phyloP scores from a whole-genome alignment of 2,888 invertebrate genomes.

The Acheta domesticus region DNA sequence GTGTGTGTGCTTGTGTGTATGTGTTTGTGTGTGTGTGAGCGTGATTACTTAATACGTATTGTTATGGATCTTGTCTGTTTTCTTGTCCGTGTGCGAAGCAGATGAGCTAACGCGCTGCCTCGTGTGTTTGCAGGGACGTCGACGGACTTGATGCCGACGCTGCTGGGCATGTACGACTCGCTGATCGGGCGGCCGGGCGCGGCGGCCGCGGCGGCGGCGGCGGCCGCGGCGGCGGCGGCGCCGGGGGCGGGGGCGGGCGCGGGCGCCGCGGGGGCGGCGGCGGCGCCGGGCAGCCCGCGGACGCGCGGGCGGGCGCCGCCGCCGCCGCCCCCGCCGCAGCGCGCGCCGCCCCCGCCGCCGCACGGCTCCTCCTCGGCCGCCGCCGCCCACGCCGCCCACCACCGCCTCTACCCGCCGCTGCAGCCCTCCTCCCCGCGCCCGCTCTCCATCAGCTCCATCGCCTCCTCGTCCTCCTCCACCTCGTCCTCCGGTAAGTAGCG shows the following conservation, averaged over 20 bases:
- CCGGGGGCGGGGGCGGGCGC: slow-evolving; percentile 26
- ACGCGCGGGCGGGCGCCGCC: slow-evolving; percentile 27
- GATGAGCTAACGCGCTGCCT: no score
- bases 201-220: slow-evolving; percentile 24
- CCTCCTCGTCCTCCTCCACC: slow-evolving; percentile 54
- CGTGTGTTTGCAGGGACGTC: slow-evolving; percentile 67
- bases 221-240: slow-evolving; percentile 27
- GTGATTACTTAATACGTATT: no score
- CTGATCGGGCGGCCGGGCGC: slow-evolving; percentile 50
- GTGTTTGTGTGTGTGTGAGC: no score
- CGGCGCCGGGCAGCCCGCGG: slow-evolving; percentile 29
- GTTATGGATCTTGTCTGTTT: no score
- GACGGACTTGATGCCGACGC: slow-evolving; percentile 75
- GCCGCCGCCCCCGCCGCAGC: slow-evolving; percentile 25
- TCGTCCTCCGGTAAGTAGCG: slow-evolving; percentile 43
- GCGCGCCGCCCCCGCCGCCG: slow-evolving; percentile 31
- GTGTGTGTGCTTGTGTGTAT: no score
- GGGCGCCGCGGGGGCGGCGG: slow-evolving; percentile 25
- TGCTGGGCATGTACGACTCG: slow-evolving; percentile 84
- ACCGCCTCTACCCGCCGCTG: slow-evolving; percentile 42
- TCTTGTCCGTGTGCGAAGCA: no score
- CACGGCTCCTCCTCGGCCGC: slow-evolving; percentile 20
- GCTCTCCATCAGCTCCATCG: slow-evolving; percentile 72
- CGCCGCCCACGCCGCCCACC: slow-evolving; percentile 26
- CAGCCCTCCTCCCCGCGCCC: slow-evolving; percentile 52